A percentile compares a stretch with the other conserved stretches of the same genome.
Evolutionary conservation across 1,140 invertebrate genomes (phyloP).

Genomic region (Drosophila lini): DNA sequence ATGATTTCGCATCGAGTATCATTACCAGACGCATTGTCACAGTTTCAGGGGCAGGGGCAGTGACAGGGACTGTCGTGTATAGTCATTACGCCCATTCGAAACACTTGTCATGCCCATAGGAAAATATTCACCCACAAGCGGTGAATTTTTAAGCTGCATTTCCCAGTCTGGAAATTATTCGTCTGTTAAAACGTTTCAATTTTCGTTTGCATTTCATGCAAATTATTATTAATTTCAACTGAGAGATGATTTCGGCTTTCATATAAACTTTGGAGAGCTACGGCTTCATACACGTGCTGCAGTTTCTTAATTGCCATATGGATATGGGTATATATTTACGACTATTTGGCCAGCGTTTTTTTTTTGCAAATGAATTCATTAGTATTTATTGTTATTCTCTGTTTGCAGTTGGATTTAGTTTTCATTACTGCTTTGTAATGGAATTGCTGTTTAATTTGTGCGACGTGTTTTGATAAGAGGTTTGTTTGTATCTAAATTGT

Average conservation of each 20-base stretch:
- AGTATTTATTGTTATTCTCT: constrained; percentile 13
- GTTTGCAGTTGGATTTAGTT: constrained; percentile 16
- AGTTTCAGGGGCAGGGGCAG: constrained; percentile 7
- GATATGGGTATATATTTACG: constrained; percentile 20
- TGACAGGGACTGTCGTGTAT: constrained; percentile 4
- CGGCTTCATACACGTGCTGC: constrained; percentile 17
- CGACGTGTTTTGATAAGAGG: constrained; percentile 32
- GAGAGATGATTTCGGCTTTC: constrained; percentile 17
- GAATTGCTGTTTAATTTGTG: constrained; percentile 34
- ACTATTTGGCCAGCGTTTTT: constrained; percentile 23
- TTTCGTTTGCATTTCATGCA: constrained; percentile 24
- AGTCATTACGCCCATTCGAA: not conserved
- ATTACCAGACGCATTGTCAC: constrained; percentile 25
- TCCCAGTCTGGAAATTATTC: constrained; percentile 1
- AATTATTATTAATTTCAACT: constrained; percentile 17
- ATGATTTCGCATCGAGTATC: constrained; percentile 30
- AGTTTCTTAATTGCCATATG: constrained; percentile 5
- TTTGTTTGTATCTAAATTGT: not conserved
- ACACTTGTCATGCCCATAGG: constrained; percentile 14
- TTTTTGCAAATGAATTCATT: constrained; percentile 39
- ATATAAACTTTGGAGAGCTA: not conserved
- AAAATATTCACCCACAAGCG: constrained; percentile 18
- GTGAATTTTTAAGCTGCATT: constrained; percentile 7
- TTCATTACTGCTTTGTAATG: constrained; percentile 4
- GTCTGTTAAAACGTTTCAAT: constrained; percentile 28